Base-by-base conservation (phyloP, 2,888 invertebrate genomes). In the Melikaiella ostensackeni region DNA sequence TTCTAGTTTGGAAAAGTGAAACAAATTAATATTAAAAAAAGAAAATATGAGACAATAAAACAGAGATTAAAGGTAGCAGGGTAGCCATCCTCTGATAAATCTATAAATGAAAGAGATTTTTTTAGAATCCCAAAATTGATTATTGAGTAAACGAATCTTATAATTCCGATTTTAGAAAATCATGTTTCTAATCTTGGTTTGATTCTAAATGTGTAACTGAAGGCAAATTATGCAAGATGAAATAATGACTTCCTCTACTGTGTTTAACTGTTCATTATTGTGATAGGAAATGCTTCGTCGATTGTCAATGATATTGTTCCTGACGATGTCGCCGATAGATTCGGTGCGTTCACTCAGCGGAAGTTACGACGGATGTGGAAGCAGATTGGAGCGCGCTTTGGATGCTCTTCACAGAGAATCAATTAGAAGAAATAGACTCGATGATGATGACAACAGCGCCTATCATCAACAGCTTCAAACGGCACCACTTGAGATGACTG, bases 401-500 rank as follows among this genome's bases (percentile, higher is more conserved):
- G 91, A 91, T 57, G 84, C 90, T 3, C 86, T 91, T 79, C 86
- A 87, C 11, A 84, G 87, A 35, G 89, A 88, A 64, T 86, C 89
- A 0, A 82, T 81, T 11, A 86, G 88, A 33, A 86, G 87, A 63
- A 88, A 86, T 70, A 83, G 88, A 2, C 82, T 87, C 59, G 88
- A 89, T 46, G 87, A 84, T 19, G 86, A 87, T 4, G 88, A 88
- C 4, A 75, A 83, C n/a, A 77, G 84, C 24, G 84, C 87, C n/a
- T 91, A 91, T 77, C 90, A 87, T 35, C 88, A 88, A 64, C 88
- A 88, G 75, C 85, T 91, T 4, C 84, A 83, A 57, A 88, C 89
- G 4, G 90, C 89, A 8, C 91, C 91, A 5, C 82, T 91, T n/a
- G 89, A 90, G 76, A 90, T 90, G 88, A 87, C 85, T 11, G 89